Base-by-base conservation (phyloP, 2,797 vertebrate genomes). In the Borostomias antarcticus region DNA sequence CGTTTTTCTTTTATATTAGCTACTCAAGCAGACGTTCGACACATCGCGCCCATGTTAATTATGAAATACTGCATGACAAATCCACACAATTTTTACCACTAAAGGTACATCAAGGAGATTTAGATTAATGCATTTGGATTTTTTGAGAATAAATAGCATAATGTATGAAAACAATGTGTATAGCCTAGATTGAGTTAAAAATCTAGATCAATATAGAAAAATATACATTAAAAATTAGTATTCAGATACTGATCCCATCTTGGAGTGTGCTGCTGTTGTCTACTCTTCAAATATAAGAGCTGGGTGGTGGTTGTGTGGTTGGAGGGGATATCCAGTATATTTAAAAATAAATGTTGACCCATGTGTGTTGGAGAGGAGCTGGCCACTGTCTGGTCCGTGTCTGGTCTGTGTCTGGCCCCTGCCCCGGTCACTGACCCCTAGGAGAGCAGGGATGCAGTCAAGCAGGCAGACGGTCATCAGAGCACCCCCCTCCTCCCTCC, bases 1-100 rank as follows among this genome's bases (percentile, higher is more conserved):
- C 78, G 70, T 83, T 86, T 84, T 79, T 74, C 84, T 86, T 81
- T 87, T 74, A 77, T 80, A 87, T 85, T 72, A 85, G 81, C 86
- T 85, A 81, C 85, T 80, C 79, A 68, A 82, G 72, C 74, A 81
- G 85, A 86, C 81, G 64, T 77, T 80, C 76, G 54, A 70, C 70
- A 71, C 74, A 68, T 81, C 75, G 80, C 72, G 61, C 79, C 71
- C 77, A 74, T 85, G 82, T 85, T 91, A 88, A 89, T 90, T 88
- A 82, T 84, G 73, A 84, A 78, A 81, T 78, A 68, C 77, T 72
- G 76, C 70, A 71, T 76, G 83, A 82, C 70, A 80, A 83, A 85
- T 85, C 70, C 82, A 71, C 81, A 75, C 70, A 67, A 68, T 78
- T 76, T 85, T 84, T 85, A 85, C 89, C 85, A 82, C 74, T 68